phyloP scores from a whole-genome alignment of 2,113 vertebrate genomes.

The Ctenodactylus gundi region DNA sequence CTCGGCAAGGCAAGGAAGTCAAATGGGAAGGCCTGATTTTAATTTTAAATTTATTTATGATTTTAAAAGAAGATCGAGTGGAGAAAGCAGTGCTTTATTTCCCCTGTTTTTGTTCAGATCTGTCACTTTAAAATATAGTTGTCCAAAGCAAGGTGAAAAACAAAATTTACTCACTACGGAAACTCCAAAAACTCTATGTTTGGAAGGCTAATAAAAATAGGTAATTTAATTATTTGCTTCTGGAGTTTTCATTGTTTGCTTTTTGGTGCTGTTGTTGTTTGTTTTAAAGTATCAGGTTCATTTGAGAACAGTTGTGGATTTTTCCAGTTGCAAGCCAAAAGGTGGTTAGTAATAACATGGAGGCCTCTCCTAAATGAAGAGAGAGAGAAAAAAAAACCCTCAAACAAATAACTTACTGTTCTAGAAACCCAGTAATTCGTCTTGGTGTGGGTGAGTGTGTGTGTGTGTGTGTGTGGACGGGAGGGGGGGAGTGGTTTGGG shows the following conservation, averaged over 20 bases:
- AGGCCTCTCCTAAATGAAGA: too few species aligned
- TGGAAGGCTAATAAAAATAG: conserved; percentile 46
- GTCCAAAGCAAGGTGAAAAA: conserved; percentile 29
- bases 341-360: too few species aligned
- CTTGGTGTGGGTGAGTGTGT: neutral
- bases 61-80: conserved; percentile 62
- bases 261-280: neutral
- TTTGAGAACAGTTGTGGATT: neutral
- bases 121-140: conserved; percentile 73
- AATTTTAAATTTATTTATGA: conserved; percentile 73
- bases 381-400: conserved; percentile 17
- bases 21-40: conserved; percentile 57
- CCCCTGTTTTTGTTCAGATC: conserved; percentile 43
- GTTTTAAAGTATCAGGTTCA: neutral
- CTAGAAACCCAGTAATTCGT: neutral
- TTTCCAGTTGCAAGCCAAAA: neutral
- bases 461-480: neutral
- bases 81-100: conserved; percentile 32
- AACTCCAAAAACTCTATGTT: neutral
- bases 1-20: conserved; percentile 15
- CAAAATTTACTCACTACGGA: conserved; percentile 48
- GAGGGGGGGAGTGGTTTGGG: too few species aligned
- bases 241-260: neutral
- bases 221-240: conserved; percentile 3
- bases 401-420: neutral